Conservation (phyloP, 2,113 vertebrate genomes). For the Menura novaehollandiae region DNA sequence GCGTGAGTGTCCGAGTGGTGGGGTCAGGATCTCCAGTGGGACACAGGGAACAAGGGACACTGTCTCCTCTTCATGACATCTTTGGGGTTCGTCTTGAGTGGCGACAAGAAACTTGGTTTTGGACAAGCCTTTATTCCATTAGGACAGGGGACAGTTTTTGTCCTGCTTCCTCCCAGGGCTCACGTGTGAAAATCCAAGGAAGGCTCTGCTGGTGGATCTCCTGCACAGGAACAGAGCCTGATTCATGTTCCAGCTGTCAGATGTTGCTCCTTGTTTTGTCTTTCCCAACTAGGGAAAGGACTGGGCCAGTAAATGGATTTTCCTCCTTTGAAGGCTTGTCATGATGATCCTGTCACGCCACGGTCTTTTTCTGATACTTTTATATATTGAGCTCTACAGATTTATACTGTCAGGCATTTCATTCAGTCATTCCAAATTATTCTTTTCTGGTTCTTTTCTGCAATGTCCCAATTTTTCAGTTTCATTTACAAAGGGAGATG, state of each 20-base stretch:
- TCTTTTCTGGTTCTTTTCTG: background rate
- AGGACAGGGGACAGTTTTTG: background rate
- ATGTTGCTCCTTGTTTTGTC: background rate
- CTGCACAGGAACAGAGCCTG: rapidly evolving
- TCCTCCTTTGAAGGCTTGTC: background rate
- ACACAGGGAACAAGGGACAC: background rate
- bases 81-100: background rate
- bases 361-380: background rate
- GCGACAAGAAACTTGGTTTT: background rate
- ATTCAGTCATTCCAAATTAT: background rate
- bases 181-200: background rate
- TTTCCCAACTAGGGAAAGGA: background rate
- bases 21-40: background rate
- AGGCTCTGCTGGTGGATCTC: background rate
- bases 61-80: background rate
- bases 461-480: background rate
- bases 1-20: rapidly evolving
- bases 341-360: background rate
- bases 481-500: background rate
- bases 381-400: background rate
- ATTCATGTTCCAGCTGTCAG: background rate
- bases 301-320: background rate
- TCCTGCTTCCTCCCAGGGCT: background rate
- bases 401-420: background rate
- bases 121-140: background rate